Conservation (phyloP, 2,888 invertebrate genomes). For the Eugnorisma glareosa region DNA sequence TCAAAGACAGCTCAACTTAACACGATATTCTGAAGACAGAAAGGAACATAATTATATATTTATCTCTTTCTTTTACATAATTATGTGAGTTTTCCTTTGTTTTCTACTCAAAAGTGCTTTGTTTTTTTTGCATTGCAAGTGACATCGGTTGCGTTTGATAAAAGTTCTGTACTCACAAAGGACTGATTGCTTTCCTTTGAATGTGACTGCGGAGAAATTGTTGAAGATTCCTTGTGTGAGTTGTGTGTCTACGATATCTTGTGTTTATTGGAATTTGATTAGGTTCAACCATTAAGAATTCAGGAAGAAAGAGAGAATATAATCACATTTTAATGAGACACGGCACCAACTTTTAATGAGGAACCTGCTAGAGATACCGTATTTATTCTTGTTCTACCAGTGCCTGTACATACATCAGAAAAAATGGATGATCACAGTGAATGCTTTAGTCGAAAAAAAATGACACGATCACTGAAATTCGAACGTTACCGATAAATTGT, state of each 20-base stretch:
- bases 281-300: not conserved
- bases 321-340: not conserved
- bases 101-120: constrained; percentile 15
- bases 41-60: not conserved
- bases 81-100: constrained; percentile 6
- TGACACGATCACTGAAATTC: constrained; percentile 4
- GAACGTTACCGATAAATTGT: constrained; percentile 35
- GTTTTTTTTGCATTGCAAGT: constrained; percentile 31
- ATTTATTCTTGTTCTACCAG: not conserved
- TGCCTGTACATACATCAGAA: not conserved
- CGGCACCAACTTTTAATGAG: not conserved
- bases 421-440: not conserved
- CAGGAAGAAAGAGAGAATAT: not conserved
- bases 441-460: not conserved
- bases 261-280: not conserved
- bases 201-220: not conserved
- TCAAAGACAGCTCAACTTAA: constrained; percentile 24
- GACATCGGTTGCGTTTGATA: constrained; percentile 23
- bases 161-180: constrained; percentile 22
- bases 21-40: not conserved
- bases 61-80: not conserved
- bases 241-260: not conserved
- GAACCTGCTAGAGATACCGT: not conserved
- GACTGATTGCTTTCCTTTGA: constrained; percentile 8
- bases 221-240: not conserved